Percentiles rank a stretch among this genome's conserved stretches.
Conservation (phyloP, 2,888 invertebrate species). For the Theretra japonica region DNA sequence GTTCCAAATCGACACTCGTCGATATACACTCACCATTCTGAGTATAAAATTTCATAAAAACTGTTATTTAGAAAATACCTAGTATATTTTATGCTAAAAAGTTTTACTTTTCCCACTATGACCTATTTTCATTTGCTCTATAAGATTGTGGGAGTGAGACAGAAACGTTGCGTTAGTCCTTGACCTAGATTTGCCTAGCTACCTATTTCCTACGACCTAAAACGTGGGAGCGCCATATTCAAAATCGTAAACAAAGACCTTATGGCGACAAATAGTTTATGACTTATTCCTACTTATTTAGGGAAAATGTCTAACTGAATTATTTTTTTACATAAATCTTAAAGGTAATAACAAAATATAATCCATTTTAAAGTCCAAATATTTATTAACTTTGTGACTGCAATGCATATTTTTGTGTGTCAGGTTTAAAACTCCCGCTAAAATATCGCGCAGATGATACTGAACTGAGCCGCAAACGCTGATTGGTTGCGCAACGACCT, state of each 20-base stretch:
- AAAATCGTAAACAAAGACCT: constrained; percentile 37
- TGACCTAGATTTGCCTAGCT: constrained; percentile 59
- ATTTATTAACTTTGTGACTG: background rate
- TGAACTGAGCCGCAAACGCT: constrained; percentile 28
- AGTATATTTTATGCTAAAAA: constrained; percentile 19
- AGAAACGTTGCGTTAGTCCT: constrained; percentile 53
- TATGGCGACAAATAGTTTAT: background rate
- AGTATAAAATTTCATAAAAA: too few relatives aligned
- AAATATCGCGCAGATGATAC: background rate
- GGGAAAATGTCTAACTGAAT: background rate
- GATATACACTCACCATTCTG: too few relatives aligned
- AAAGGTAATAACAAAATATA: background rate
- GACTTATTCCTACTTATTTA: background rate
- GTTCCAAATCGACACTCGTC: background rate
- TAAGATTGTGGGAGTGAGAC: constrained; percentile 54
- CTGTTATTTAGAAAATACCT: background rate
- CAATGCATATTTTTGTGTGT: constrained; percentile 1
- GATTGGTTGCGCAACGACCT: constrained; percentile 70
- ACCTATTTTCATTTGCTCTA: constrained; percentile 48
- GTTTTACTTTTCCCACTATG: constrained; percentile 33
- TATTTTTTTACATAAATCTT: background rate
- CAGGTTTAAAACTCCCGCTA: constrained; percentile 21
- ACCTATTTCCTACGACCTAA: constrained; percentile 37
- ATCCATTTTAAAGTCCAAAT: background rate
- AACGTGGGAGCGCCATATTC: constrained; percentile 49